These are phyloP conservation scores for Achlya flavicornis DNA, from an alignment of 2,888 invertebrate species.

Conservation along the genomic window DNA sequence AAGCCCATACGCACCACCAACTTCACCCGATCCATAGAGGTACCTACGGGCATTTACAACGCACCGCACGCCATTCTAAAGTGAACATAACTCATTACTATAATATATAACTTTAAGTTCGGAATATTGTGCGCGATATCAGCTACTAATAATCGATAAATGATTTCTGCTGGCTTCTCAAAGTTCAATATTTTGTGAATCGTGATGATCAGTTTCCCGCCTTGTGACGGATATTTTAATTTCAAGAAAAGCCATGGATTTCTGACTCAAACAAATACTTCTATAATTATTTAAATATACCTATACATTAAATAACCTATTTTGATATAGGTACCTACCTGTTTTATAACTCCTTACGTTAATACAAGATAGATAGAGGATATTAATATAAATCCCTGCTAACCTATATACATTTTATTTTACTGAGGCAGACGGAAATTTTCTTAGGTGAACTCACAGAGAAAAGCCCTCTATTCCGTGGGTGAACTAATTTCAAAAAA, in stretches of 20 bases:
- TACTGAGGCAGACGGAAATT: too few relatives aligned
- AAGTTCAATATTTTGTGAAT: neutral
- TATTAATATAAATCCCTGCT: too few relatives aligned
- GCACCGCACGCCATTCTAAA: slow-evolving; percentile 26
- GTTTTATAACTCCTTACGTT: too few relatives aligned
- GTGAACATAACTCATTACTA: slow-evolving; percentile 17
- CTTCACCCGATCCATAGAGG: slow-evolving; percentile 57
- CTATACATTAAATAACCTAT: too few relatives aligned
- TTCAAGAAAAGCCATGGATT: neutral
- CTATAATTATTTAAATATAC: too few relatives aligned
- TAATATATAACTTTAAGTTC: slow-evolving; percentile 7
- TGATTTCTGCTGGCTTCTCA: neutral
- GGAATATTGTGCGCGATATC: slow-evolving; percentile 9
- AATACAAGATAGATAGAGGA: too few relatives aligned
- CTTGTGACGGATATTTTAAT: neutral
- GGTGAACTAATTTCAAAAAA: too few relatives aligned
- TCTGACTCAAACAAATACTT: too few relatives aligned
- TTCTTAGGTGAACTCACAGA: too few relatives aligned
- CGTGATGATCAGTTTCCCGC: neutral
- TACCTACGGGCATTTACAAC: slow-evolving; percentile 52
- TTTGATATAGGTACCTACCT: too few relatives aligned
- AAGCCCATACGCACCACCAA: slow-evolving; percentile 32
- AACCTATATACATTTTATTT: too few relatives aligned
- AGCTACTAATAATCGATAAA: neutral
- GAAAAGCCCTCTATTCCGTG: too few relatives aligned